These are phyloP conservation scores for Rhinogobio ventralis DNA, from an alignment of 2,797 vertebrate species.

Conservation along the genomic window DNA sequence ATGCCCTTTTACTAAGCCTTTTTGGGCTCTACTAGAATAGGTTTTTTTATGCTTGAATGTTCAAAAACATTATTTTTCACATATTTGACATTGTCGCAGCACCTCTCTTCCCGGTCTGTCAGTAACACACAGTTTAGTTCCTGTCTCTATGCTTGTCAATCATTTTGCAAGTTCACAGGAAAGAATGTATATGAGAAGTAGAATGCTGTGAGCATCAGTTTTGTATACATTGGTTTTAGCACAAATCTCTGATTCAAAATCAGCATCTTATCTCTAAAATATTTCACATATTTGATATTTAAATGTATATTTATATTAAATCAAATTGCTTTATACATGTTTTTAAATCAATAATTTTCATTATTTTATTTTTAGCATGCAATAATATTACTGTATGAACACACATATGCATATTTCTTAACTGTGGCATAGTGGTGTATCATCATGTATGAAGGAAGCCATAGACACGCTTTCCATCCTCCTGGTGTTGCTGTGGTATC, in stretches of 20 bases:
- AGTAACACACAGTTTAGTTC: neutral
- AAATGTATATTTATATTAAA: too few relatives aligned
- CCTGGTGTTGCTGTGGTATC: conserved; percentile 62
- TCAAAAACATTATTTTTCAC: neutral
- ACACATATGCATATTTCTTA: neutral
- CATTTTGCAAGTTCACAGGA: neutral
- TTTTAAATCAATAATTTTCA: neutral
- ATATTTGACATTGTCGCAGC: neutral
- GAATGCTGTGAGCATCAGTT: neutral
- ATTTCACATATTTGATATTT: too few relatives aligned
- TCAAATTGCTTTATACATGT: too few relatives aligned
- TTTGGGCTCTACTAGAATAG: neutral
- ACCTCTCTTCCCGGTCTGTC: neutral
- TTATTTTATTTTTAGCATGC: neutral
- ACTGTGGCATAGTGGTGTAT: conserved; percentile 40
- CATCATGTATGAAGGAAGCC: conserved; percentile 64
- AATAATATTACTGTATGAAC: neutral
- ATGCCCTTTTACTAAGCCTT: neutral
- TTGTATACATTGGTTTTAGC: neutral
- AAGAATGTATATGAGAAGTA: neutral
- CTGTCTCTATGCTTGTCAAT: neutral
- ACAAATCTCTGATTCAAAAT: neutral
- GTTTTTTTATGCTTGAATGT: neutral
- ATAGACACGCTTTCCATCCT: conserved; percentile 60
- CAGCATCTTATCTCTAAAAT: neutral